Evolutionary conservation across 2,113 vertebrate species (phyloP).

Genomic region (Rostratula benghalensis): DNA sequence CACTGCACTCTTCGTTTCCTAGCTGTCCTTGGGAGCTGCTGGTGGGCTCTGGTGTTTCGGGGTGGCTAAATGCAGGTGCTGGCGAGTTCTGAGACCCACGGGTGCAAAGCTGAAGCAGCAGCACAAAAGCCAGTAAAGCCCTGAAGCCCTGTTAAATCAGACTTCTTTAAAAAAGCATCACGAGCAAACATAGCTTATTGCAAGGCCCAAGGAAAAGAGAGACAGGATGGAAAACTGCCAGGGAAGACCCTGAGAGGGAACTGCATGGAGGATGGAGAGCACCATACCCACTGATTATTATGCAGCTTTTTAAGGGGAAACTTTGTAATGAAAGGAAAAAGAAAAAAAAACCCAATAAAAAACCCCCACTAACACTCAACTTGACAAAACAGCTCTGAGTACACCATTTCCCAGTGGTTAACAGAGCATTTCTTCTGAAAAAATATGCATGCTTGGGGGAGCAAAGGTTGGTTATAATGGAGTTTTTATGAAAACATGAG

Average conservation of each 20-base stretch:
- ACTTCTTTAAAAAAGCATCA: neutral
- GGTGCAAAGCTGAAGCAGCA: neutral
- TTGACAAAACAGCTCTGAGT: neutral
- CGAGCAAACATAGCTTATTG: neutral
- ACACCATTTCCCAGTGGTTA: neutral
- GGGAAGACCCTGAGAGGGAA: neutral
- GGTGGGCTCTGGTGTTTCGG: neutral
- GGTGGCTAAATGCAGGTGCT: neutral
- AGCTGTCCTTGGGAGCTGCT: neutral
- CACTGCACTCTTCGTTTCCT: neutral
- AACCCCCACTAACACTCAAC: neutral
- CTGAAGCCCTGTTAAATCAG: neutral
- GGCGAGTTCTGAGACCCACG: neutral
- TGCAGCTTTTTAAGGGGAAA: neutral
- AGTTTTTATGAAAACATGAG: constrained; percentile 55
- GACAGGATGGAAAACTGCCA: neutral
- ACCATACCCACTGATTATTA: neutral
- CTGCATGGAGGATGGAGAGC: neutral
- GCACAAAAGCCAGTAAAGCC: neutral
- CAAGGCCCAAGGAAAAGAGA: neutral
- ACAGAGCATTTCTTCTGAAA: constrained; percentile 42
- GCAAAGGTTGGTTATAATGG: constrained; percentile 49
- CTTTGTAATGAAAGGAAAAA: neutral
- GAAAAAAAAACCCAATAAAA: neutral
- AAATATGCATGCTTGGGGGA: neutral